Evolutionary conservation across 1,140 invertebrate species (phyloP), one percentile per base, ranked within the genome.

Genomic region (Caerostris darwini): DNA sequence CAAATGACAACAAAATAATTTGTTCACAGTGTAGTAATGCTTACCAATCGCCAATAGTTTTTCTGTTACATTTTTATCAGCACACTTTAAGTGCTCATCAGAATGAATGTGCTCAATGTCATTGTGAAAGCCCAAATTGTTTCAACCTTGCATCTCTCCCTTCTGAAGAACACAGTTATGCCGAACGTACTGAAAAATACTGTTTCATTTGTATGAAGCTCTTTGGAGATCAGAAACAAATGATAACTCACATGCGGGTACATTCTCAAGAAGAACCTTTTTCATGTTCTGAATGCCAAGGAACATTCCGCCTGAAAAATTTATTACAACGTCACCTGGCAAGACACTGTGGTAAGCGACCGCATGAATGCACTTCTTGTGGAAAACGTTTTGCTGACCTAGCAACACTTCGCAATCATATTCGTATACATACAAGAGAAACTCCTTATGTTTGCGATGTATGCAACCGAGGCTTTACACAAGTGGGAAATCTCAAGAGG

Each of bases 381-480:
- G 94, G 87, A 0, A 95, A 95, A 92, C 92, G 95, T 6, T 96
- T 96, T 94, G 85, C 94, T 34, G 94, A 94, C 59, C 94, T 90
- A 7, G 94, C 94, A 7, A 94, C 94, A 0, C 61, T 94, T 54
- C 71, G 94, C 8, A 94, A 94, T 82, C 98, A 98, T 96, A 97
- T 98, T 64, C 96, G 97, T 82, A 97, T 97, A 82, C 97, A 97
- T 95, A 97, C 97, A 2, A 97, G 98, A 6, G 98, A 98, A 95
- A 98, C 98, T 95, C 98, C 98, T 3, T 98, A 98, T 96, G 98
- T 98, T 95, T 99, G 98, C 96, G 97, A 97, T 53, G 97, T 98
- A 95, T 99, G 98, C 96, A 98, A 98, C 71, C 98, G 98, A 96
- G 98, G 98, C 96, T 99, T 98, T 96, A 96, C 98, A 69, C 98